Evolutionary conservation across 35 echinoderm and acorn worm genomes (phyloP), one percentile per base, ranked within the genome.

Genomic region (Patiria miniata): DNA sequence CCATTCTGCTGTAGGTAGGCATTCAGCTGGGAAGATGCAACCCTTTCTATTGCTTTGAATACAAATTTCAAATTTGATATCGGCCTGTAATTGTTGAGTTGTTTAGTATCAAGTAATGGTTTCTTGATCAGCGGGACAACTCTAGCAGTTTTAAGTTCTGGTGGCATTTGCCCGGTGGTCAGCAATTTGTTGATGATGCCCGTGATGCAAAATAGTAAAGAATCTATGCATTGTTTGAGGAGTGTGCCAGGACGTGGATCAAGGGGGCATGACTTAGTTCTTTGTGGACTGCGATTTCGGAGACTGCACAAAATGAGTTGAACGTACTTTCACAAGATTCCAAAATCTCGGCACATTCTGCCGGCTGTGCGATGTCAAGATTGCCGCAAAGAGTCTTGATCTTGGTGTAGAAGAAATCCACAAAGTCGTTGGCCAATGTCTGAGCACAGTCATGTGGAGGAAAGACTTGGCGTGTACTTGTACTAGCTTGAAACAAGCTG

Each of bases 11-110:
- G 7, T 9, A 80, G 15, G 37, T 80, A 80, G 34, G 36, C 34
- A 40, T 9, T 80, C 36, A 80, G 38, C 78, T 80, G 78, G 14
- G 78, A 80, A 40, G 39, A 36, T 39, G 78, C 78, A 39, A 42
- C 78, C 36, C 37, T 36, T 42, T 80, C 78, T n/a, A 80, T 40
- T 22, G 78, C 47, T 40, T 80, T 80, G 21, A 40, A 80, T 17
- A 80, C 18, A 23, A 80, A 80, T 80, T 79, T 79, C 22, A 79
- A 39, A 79, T 79, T 79, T 17, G 78, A 79, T 36, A 79, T 79
- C 39, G 36, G 78, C n/a, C n/a, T n/a, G n/a, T n/a, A n/a, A 39
- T 38, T 7, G 5, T 80, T 80, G 34, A 80, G 78, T 12, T 80
- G 34, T n/a, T 80, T 39, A 14, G 21, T 5, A 80, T 80, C 78